Base-by-base conservation (phyloP, 2,113 vertebrate genomes). In the Ophiodon elongatus region DNA sequence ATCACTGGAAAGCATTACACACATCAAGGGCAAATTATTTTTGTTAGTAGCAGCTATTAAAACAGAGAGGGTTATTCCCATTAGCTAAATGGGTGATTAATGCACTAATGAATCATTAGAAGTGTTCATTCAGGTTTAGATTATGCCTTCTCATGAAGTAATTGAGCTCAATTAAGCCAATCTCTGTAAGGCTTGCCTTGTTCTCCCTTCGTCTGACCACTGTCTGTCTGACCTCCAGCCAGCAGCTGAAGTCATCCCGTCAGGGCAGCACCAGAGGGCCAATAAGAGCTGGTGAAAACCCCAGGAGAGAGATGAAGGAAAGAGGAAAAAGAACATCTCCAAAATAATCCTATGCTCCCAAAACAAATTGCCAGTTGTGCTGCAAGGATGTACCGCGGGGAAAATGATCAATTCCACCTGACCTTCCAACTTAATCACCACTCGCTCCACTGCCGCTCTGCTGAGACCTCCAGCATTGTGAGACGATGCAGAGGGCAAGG, bases 341-440 rank as follows among this genome's bases (percentile, higher is more conserved):
- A 64, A 91, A 92, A 87, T 91, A 90, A 91, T 89, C 73, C 81
- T 73, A 84, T 77, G 75, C 80, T 86, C 83, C 84, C 69, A 81
- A 93, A 93, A 93, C 85, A 93, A 92, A 94, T 92, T 88, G 85
- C 89, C 71, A 81, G 77, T 87, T 33, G 57, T 85, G 85, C 86
- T 83, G 67, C 80, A 57, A 89, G 90, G 87, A 70, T 80, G 87
- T 74, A 77, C 91, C 82, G 1, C 75, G 54, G 90, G 90, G 92
- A 81, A 92, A 87, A 81, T 84, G 93, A 95, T 95, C 94, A 94
- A 94, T 96, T 95, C 94, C 91, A 91, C 87, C 91, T 94, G 94
- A 95, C 94, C 95, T 95, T 95, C 93, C 90, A 89, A 92, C 93
- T 95, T 94, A 94, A 95, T 96, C 92, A 92, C 89, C 87, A 81